These are phyloP conservation scores for Bicyclus anynana DNA, from an alignment of 1,140 invertebrate species.

Conservation along the genomic window DNA sequence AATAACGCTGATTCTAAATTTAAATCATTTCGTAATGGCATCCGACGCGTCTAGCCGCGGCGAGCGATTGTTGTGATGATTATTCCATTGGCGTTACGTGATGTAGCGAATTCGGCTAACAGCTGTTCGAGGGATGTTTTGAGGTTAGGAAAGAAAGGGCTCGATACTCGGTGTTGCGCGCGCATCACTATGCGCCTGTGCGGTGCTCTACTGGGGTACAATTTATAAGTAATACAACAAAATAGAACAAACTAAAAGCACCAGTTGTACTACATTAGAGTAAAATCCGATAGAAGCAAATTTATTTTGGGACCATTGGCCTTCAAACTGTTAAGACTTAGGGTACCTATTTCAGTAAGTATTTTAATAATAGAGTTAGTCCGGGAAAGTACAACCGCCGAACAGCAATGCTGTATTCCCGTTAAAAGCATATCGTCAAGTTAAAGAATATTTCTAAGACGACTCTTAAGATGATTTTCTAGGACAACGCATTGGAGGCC, in stretches of 20 bases:
- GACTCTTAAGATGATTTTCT: too few relatives aligned
- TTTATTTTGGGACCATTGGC: neutral
- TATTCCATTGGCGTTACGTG: slow-evolving; percentile 26
- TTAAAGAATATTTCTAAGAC: too few relatives aligned
- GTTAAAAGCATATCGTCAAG: too few relatives aligned
- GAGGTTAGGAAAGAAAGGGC: slow-evolving; percentile 67
- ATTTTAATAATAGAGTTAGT: too few relatives aligned
- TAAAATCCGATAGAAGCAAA: neutral
- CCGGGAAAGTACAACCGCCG: too few relatives aligned
- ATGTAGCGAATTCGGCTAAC: slow-evolving; percentile 32
- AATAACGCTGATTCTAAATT: slow-evolving; percentile 55
- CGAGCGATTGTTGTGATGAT: slow-evolving; percentile 24
- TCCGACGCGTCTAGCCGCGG: slow-evolving; percentile 48
- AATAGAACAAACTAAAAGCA: slow-evolving; percentile 8
- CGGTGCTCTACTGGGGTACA: slow-evolving; percentile 21
- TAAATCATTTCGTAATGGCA: slow-evolving; percentile 67
- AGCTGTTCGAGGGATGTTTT: slow-evolving; percentile 59
- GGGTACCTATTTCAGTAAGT: too few relatives aligned
- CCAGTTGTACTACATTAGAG: neutral
- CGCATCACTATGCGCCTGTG: slow-evolving; percentile 52
- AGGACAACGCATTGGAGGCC: too few relatives aligned
- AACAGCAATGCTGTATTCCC: too few relatives aligned
- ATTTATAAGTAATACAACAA: slow-evolving; percentile 10
- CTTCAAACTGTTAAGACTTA: neutral
- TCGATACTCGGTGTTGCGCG: slow-evolving; percentile 63